Evolutionary conservation across 2,888 invertebrate genomes (phyloP).

Genomic region (Drosophila rellima): DNA sequence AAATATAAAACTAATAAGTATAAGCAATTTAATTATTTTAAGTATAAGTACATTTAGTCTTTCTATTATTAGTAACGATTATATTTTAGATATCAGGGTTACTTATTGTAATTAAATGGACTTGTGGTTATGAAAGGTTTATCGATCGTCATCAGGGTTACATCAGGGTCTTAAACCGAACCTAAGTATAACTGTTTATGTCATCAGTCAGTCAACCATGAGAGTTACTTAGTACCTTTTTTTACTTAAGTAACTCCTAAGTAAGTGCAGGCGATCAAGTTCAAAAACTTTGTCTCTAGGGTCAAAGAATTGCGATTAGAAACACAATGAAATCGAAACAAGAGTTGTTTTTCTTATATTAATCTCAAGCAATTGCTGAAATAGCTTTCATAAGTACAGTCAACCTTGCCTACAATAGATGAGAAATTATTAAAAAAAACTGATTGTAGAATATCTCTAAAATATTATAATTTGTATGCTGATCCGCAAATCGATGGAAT

Average conservation of each 20-base stretch:
- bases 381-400: not conserved
- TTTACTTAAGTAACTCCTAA: slow-evolving; percentile 1
- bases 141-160: slow-evolving; percentile 1
- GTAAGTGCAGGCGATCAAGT: slow-evolving; percentile 42
- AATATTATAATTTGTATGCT: not conserved
- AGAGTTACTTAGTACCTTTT: slow-evolving; percentile 18
- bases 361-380: slow-evolving; percentile 4
- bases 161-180: slow-evolving; percentile 18
- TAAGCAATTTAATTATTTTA: not conserved
- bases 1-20: not conserved
- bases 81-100: not conserved
- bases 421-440: not conserved
- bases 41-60: not conserved
- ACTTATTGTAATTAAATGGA: not conserved
- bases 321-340: not conserved
- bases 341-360: not conserved
- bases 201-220: slow-evolving; percentile 41
- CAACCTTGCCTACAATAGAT: not conserved
- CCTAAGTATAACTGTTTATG: slow-evolving; percentile 5
- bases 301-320: slow-evolving; percentile 29
- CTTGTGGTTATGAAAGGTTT: slow-evolving; percentile 36
- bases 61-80: not conserved
- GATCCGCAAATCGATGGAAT: not conserved
- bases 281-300: slow-evolving; percentile 49
- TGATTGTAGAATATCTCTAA: not conserved